Evolutionary conservation across 2,888 invertebrate genomes (phyloP), one percentile per base, ranked within the genome.

Genomic region (Siphonodentalium dalli): DNA sequence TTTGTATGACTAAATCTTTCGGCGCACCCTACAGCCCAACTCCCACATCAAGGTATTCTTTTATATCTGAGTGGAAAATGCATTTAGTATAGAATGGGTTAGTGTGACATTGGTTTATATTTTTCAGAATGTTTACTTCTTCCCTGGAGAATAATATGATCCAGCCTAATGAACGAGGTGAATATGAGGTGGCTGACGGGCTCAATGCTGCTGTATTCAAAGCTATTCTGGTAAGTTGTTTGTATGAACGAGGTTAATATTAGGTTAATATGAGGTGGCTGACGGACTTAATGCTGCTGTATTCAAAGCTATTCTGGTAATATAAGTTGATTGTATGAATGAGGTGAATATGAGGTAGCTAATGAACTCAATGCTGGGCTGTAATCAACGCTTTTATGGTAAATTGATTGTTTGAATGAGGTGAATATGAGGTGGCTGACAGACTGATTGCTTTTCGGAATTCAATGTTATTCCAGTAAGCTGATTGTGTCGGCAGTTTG

Each of bases 341-440:
- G 94, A 3, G 97, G 98, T 1, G 99, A 99, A 80, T 98, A 91
- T 80, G 95, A 97, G 76, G 93, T 95, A 1, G 97, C 96, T 1
- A 97, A 98, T 65, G 98, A 97, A 1, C 92, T 99, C 69, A 92
- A 96, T 0, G 93, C 98, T 0, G 89, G n/a, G n/a, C 91, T 24
- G 91, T 97, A 23, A 99, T 99, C 82, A 87, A 96, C 37, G 91
- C 96, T 0, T 93, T 99, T 71, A 84, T 99, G 76, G 85, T n/a
- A n/a, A n/a, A n/a, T n/a, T n/a, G n/a, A n/a, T n/a, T n/a, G n/a
- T n/a, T n/a, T 79, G 96, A 96, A 66, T 85, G 94, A 3, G 97
- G 98, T 1, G 99, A 99, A 80, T 98, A 91, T 80, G 95, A 97
- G 76, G 93, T 95, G 1, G 97, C 96, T 1, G 97, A 98, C 65